These are phyloP conservation scores for Stenodera caucasica DNA, from an alignment of 2,888 invertebrate genomes.

Conservation along the genomic window DNA sequence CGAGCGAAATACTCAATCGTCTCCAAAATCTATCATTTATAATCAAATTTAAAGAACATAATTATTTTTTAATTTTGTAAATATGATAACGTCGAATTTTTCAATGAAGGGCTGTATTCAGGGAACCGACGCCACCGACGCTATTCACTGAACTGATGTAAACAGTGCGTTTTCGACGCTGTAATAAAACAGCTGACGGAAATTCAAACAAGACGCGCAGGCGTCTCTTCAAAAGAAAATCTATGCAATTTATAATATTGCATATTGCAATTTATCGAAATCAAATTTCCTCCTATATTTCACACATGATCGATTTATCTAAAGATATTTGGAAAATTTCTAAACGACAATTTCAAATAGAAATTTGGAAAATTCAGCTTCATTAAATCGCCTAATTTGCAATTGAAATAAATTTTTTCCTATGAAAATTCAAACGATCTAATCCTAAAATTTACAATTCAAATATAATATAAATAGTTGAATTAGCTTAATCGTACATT, in stretches of 20 bases:
- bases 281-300: constrained; percentile 6
- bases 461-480: background rate
- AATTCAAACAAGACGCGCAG: constrained; percentile 18
- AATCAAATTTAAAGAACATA: too few relatives aligned
- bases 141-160: constrained; percentile 22
- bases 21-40: background rate
- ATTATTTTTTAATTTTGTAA: background rate
- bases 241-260: constrained; percentile 9
- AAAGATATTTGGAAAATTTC: background rate
- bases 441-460: background rate
- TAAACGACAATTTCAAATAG: background rate
- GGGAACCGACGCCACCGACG: constrained; percentile 3
- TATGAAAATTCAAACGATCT: too few relatives aligned
- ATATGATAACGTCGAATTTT: constrained; percentile 4
- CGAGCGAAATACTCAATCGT: background rate
- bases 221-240: constrained; percentile 13
- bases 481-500: background rate
- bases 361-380: background rate
- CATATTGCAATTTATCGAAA: constrained; percentile 5
- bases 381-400: constrained; percentile 1
- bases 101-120: background rate
- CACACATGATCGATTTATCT: constrained; percentile 1
- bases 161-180: constrained; percentile 20
- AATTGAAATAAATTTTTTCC: constrained; percentile 7
- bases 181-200: constrained; percentile 22